phyloP scores from a whole-genome alignment of 2,888 invertebrate species.

The Drepanosiphum platanoidis region DNA sequence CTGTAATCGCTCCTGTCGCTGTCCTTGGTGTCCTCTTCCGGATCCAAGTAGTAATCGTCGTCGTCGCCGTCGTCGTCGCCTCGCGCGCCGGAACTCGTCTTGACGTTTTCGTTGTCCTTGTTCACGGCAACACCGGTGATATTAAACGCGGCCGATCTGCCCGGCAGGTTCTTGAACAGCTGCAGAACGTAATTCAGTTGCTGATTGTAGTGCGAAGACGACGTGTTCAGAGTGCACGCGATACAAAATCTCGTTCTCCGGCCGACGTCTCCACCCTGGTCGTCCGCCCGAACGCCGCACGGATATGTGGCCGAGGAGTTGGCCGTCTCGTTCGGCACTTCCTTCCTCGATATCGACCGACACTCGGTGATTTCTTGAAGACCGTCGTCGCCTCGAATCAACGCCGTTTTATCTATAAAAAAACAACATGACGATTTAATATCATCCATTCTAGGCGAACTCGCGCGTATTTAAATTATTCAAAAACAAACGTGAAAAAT shows the following conservation, averaged over 20 bases:
- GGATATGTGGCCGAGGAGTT: not conserved
- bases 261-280: not conserved
- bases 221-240: not conserved
- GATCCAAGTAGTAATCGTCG: slow-evolving; percentile 35
- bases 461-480: too few species aligned
- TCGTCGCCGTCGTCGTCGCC: slow-evolving; percentile 11
- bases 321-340: not conserved
- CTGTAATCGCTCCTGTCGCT: not conserved
- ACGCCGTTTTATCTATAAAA: slow-evolving; percentile 13
- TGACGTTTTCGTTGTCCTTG: not conserved
- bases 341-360: not conserved
- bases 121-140: not conserved
- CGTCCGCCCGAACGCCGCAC: not conserved
- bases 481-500: too few species aligned
- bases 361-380: slow-evolving; percentile 28
- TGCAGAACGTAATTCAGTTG: slow-evolving; percentile 27
- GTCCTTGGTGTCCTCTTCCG: not conserved
- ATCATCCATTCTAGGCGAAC: too few species aligned
- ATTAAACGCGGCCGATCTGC: not conserved
- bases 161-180: not conserved
- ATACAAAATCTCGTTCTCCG: slow-evolving; percentile 33
- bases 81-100: not conserved
- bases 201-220: not conserved
- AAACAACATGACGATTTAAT: too few species aligned
- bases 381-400: not conserved